These are phyloP conservation scores for Drosophila melanica DNA, from an alignment of 1,140 invertebrate genomes.

Conservation along the genomic window DNA sequence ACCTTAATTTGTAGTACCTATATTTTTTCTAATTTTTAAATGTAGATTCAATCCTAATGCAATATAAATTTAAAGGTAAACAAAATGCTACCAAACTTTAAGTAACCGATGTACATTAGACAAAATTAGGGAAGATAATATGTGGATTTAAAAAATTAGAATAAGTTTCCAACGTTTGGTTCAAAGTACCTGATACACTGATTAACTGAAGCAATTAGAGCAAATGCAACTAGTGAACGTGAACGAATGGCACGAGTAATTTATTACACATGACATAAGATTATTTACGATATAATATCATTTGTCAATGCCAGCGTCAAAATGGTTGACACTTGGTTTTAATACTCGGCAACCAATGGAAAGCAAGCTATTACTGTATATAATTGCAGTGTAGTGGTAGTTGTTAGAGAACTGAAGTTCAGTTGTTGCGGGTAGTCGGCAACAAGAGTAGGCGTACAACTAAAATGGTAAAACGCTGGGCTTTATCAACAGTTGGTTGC, in stretches of 20 bases:
- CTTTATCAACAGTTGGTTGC: slow-evolving; percentile 29
- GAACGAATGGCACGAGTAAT: not conserved
- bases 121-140: not conserved
- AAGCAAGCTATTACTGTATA: not conserved
- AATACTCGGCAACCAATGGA: slow-evolving; percentile 6
- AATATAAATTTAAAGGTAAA: too few species aligned
- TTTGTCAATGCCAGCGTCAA: slow-evolving; percentile 8
- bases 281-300: slow-evolving; percentile 5
- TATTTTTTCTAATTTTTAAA: too few species aligned
- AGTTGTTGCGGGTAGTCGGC: slow-evolving; percentile 22
- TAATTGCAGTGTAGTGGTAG: slow-evolving; percentile 6
- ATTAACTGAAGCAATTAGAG: slow-evolving; percentile 1
- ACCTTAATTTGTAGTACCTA: too few species aligned
- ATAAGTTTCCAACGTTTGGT: not conserved
- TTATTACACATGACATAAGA: not conserved
- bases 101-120: too few species aligned
- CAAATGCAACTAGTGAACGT: not conserved
- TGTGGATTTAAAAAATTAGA: not conserved
- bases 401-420: slow-evolving; percentile 8
- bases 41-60: too few species aligned
- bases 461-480: slow-evolving; percentile 2
- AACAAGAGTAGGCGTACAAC: slow-evolving; percentile 17
- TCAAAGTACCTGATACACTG: too few species aligned
- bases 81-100: too few species aligned
- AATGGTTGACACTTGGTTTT: not conserved